Evolutionary conservation across 2,113 vertebrate genomes (phyloP), one percentile per base, ranked within the genome.

Genomic region (Tragelaphus imberbis): DNA sequence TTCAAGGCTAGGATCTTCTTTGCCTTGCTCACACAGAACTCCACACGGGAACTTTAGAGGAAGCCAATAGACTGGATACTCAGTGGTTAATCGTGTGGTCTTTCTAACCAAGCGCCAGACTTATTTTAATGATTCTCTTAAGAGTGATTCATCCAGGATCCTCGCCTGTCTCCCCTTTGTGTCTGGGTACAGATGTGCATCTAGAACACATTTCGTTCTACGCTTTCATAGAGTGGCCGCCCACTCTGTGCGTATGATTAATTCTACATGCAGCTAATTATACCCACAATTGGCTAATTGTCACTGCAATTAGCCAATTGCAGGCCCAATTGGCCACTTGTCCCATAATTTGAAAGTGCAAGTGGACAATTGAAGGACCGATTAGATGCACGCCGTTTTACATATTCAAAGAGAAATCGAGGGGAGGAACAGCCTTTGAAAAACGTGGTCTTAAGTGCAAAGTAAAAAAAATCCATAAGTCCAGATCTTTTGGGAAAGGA

Each of bases 261-360:
- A 98, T 98, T 98, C 96, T 97, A 79, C 96, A 91, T 82, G 95
- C 51, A 5, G 55, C 97, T 97, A 97, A 98, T 98, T 98, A 98
- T 94, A 90, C 96, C 96, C 95, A 93, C 96, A 98, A 98, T 96
- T 97, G 97, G 94, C 97, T 98, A 98, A 98, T 98, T 97, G 97
- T 96, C 49, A 17, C 30, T 80, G 97, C 97, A 98, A 98, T 98
- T 98, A 98, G 97, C 87, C 97, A 92, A 98, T 98, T 98, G 98
- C 97, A 94, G 97, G 97, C 98, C 97, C 98, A 98, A 97, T 97
- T 98, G 97, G 98, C 98, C 97, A 98, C 98, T 98, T 98, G 98
- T 98, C 98, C 97, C 95, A 95, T 98, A 98, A 98, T 98, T 97
- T 98, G 96, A 98, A 97, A 97, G 98, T 97, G 84, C 96, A 93